A percentile compares a stretch with the other conserved stretches of the same genome.
Evolutionary conservation across 2,888 invertebrate species (phyloP).

Genomic region (Zele albiditarsus): DNA sequence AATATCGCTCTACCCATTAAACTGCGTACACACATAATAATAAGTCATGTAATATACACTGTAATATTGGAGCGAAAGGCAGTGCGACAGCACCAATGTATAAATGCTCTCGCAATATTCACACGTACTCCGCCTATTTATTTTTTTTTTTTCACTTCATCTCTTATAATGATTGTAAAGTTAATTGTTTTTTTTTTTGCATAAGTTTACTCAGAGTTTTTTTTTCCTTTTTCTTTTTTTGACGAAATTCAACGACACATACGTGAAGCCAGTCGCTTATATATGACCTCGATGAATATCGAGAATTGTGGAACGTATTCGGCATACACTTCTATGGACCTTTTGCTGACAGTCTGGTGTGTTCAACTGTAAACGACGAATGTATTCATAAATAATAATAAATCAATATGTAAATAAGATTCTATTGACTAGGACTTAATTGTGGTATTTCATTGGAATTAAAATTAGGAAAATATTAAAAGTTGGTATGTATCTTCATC

Average conservation of each 20-base stretch:
- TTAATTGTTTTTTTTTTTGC: constrained; percentile 41
- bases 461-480: too few species aligned
- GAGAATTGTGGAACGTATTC: constrained; percentile 12
- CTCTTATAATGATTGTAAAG: constrained; percentile 24
- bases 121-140: constrained; percentile 44
- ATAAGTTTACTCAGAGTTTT: constrained; percentile 38
- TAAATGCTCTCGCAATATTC: constrained; percentile 40
- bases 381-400: background rate
- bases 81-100: background rate
- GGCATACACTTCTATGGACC: background rate
- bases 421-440: too few species aligned
- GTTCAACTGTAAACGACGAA: background rate
- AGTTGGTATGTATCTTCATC: too few species aligned
- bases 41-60: constrained; percentile 12
- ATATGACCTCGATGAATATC: constrained; percentile 49
- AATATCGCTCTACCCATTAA: background rate
- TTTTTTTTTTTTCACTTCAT: constrained; percentile 35
- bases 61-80: constrained; percentile 44
- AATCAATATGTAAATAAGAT: background rate
- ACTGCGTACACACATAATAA: constrained; percentile 20
- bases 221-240: constrained; percentile 11
- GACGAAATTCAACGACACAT: constrained; percentile 32
- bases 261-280: constrained; percentile 37
- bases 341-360: constrained; percentile 13
- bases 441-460: too few species aligned